Evolutionary conservation across 1,140 invertebrate species (phyloP), one percentile per base, ranked within the genome.

Genomic region (Philopotamus ludificatus): DNA sequence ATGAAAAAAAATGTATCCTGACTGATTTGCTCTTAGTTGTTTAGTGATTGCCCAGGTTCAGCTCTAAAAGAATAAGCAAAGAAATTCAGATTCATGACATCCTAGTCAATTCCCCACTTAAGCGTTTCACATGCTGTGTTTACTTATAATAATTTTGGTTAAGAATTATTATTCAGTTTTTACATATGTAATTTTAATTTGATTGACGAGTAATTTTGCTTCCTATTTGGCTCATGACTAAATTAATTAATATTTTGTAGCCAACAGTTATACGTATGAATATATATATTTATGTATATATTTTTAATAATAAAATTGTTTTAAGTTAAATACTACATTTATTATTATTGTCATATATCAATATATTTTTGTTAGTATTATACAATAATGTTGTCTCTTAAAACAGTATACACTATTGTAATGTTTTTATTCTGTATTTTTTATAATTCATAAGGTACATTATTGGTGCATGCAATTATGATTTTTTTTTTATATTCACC

Each of bases 351-450:
- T 34, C 51, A 39, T 42, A 57, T 60, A 64, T 54, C 65, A 63
- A 55, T 69, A 69, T 69, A 69, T 69, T 45, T 69, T 54, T 69
- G 67, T 69, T 69, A 69, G 67, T 69, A 69, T 69, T 69, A 68
- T 68, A 60, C 60, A 69, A 42, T 55, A 42, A 57, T 42, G 21
- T 57, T 22, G 28, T 39, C 28, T 55, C 10, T 55, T 25, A 39
- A 39, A 55, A 34, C 4, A 4, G 28, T 34, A 34, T 34, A 12
- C 28, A 34, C 28, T 34, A 49, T 8, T 57, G 10, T 26, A 53
- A 23, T 63, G 22, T 63, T n/a, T 53, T 63, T 63, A 63, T 63
- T 63, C 55, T 51, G 61, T 63, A 51, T 53, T 53, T 63, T 54
- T 54, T 22, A 59, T 67, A n/a, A n/a, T 67, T 45, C 41, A 34